Base-by-base conservation (phyloP, 2,888 invertebrate genomes). In the Pilophorus perplexus region DNA sequence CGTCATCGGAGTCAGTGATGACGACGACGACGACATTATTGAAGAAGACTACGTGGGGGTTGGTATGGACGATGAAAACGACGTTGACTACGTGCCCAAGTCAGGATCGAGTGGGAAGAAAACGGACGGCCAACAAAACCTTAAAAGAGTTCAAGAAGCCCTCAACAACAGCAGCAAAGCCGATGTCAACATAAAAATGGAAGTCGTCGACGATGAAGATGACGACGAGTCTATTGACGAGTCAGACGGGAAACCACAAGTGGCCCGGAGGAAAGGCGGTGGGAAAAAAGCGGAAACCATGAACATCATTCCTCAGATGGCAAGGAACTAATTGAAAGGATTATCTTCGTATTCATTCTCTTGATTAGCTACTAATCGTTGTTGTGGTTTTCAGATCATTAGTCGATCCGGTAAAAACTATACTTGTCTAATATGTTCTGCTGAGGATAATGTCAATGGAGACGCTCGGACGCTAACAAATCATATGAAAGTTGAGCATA, bases 401-500 rank as follows among this genome's bases (percentile, higher is more conserved):
- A 71, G 72, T 22, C 73, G 78, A 66, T 77, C 79, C 38, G 81
- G 79, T 1, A 76, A 77, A 18, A 73, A 77, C n/a, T 84, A 82
- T 68, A 80, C 80, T n/a, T 84, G 84, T 71, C 74, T 81, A 3
- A 72, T 83, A 42, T 84, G 84, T 72, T 74, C 78, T 27, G 70
- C 71, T n/a, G 74, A 75, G 3, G 73, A 73, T 12, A 74, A 77
- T 10, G 75, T 75, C 1, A 78, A 79, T 28, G 80, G 80, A 16
- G 84, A 85, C 72, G 82, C 85, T 0, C 83, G 83, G 68, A 75
- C 77, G 0, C 84, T 87, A 67, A 81, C 83, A 72, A 74, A 79
- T 0, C 89, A 90, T 71, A 76, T 88, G 73, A 84, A 83, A 74
- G 72, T 74, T 0, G 75, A 72, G 0, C 90, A 90, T 75, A 83